Conservation (phyloP, 2,797 vertebrate species). For the Lophotriccus pileatus region DNA sequence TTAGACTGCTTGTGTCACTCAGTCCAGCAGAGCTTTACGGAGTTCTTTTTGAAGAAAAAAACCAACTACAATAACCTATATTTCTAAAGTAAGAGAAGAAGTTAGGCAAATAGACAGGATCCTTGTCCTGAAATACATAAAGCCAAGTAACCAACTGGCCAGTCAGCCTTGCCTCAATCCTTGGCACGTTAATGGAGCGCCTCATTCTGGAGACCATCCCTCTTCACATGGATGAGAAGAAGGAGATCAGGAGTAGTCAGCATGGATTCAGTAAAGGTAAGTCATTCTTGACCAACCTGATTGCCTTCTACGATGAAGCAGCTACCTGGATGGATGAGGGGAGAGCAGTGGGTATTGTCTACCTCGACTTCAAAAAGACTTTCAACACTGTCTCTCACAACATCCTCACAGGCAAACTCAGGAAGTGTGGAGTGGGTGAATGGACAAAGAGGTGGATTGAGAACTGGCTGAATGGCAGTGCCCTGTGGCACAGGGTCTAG, state of each 20-base stretch:
- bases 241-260: neutral
- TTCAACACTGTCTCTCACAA: neutral
- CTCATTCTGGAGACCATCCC: neutral
- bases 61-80: accelerated
- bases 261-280: neutral
- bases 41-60: neutral
- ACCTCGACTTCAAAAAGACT: neutral
- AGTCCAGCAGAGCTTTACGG: neutral
- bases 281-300: neutral
- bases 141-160: neutral
- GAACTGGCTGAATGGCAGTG: neutral
- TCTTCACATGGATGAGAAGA: neutral
- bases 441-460: neutral
- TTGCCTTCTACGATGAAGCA: neutral
- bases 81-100: neutral
- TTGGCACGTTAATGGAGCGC: neutral
- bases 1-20: neutral
- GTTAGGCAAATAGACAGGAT: neutral
- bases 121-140: neutral
- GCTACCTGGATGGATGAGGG: neutral
- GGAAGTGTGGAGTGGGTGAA: neutral
- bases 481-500: neutral
- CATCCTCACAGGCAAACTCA: neutral
- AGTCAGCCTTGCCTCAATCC: neutral
- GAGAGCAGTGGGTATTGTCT: neutral